A percentile compares a stretch with the other conserved stretches of the same genome.
These are phyloP conservation scores for Drosophila prosaltans DNA, from an alignment of 1,140 invertebrate genomes.

Conservation along the genomic window DNA sequence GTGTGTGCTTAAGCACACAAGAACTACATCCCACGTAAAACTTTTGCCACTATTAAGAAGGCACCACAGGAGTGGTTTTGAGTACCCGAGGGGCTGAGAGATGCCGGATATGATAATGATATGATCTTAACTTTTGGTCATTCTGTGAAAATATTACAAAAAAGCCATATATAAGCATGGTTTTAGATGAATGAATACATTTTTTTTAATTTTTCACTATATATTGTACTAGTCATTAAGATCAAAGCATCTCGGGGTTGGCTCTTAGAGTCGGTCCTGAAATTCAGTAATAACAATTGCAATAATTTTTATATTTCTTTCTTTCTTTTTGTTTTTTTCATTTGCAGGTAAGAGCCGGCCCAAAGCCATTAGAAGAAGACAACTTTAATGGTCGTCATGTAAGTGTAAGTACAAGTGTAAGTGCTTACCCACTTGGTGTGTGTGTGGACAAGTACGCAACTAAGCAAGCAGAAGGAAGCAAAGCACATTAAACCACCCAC, in stretches of 20 bases:
- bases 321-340: slow-evolving; percentile 14
- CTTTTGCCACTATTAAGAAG: slow-evolving; percentile 32
- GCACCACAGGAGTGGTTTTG: not conserved
- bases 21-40: slow-evolving; percentile 39
- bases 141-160: too few species aligned
- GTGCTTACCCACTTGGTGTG: slow-evolving; percentile 9
- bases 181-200: too few species aligned
- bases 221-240: too few species aligned
- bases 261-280: not conserved
- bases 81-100: too few species aligned
- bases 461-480: not conserved
- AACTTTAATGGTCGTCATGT: slow-evolving; percentile 47
- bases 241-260: too few species aligned
- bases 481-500: slow-evolving; percentile 26
- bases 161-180: too few species aligned
- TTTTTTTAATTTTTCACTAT: too few species aligned
- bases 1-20: slow-evolving; percentile 29
- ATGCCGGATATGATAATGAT: too few species aligned
- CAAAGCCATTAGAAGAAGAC: slow-evolving; percentile 50
- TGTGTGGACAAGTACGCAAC: slow-evolving; percentile 25
- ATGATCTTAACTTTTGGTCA: too few species aligned
- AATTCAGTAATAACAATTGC: not conserved
- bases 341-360: slow-evolving; percentile 64
- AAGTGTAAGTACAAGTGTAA: slow-evolving; percentile 55
- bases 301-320: slow-evolving; percentile 44